Evolutionary conservation across 2,797 vertebrate species (phyloP).

Genomic region (Aselliscus stoliczkanus): DNA sequence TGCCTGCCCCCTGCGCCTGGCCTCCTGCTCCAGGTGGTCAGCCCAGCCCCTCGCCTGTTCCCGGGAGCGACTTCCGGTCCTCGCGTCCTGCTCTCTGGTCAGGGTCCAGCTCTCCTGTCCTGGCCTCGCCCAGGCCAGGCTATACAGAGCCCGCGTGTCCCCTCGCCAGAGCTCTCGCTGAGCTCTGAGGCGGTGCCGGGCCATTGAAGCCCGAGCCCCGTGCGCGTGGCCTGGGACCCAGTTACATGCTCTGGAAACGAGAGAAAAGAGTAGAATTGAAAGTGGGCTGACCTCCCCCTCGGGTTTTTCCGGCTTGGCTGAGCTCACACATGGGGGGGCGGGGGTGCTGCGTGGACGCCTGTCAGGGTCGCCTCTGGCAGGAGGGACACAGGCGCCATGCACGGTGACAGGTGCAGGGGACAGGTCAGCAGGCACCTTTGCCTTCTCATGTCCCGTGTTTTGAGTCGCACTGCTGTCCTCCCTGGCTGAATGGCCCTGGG

Average conservation of each 20-base stretch:
- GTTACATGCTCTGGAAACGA: accelerated
- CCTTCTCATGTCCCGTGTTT: neutral
- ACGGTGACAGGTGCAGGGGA: accelerated
- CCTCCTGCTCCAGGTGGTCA: neutral
- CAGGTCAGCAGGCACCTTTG: neutral
- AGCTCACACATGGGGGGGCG: accelerated
- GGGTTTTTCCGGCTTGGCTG: accelerated
- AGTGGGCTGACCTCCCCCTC: neutral
- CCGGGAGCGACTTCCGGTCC: neutral
- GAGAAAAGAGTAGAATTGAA: neutral
- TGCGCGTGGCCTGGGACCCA: neutral
- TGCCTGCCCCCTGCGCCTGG: neutral
- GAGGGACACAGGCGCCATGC: accelerated
- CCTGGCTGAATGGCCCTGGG: accelerated
- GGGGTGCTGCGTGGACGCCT: accelerated
- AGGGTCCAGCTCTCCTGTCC: too few species aligned
- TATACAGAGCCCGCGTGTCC: neutral
- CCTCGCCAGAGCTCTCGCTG: accelerated
- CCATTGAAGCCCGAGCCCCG: accelerated
- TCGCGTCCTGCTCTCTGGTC: too few species aligned
- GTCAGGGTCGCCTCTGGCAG: neutral
- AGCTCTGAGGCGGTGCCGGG: accelerated
- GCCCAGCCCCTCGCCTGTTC: too few species aligned
- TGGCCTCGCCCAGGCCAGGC: neutral
- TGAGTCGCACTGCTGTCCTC: accelerated